Conservation (phyloP, 2,888 invertebrate genomes). For the Patella caerulea region DNA sequence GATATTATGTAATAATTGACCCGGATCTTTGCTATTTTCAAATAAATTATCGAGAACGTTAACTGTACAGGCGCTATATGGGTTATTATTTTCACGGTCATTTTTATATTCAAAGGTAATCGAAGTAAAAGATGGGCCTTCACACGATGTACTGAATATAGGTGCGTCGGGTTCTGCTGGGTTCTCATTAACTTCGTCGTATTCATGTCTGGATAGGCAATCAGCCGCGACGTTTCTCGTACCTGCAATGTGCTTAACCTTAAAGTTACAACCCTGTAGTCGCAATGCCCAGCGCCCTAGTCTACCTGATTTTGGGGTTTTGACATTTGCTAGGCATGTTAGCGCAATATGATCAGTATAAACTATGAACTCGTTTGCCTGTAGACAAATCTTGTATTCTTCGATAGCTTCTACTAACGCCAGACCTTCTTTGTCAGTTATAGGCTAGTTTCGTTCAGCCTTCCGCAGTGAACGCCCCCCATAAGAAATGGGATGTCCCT, state of each 20-base stretch:
- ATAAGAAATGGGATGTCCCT: slow-evolving; percentile 37
- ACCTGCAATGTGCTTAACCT: slow-evolving; percentile 21
- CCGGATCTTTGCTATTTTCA: background rate
- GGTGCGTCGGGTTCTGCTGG: background rate
- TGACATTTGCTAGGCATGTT: slow-evolving; percentile 36
- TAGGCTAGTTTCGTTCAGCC: slow-evolving; percentile 33
- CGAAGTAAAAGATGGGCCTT: background rate
- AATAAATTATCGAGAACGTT: background rate
- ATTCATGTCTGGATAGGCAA: slow-evolving; percentile 31
- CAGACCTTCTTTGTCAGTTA: slow-evolving; percentile 39
- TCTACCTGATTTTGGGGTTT: slow-evolving; percentile 29
- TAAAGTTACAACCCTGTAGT: slow-evolving; percentile 21
- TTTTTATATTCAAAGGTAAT: background rate
- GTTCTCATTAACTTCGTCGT: background rate
- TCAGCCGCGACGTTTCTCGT: slow-evolving; percentile 29
- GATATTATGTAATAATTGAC: background rate
- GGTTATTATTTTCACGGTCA: background rate
- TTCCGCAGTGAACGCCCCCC: slow-evolving; percentile 34
- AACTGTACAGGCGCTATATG: background rate
- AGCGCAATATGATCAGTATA: slow-evolving; percentile 43
- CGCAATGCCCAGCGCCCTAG: slow-evolving; percentile 32
- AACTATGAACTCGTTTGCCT: slow-evolving; percentile 34
- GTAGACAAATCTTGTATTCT: slow-evolving; percentile 36
- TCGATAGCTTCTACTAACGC: slow-evolving; percentile 41
- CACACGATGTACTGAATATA: too few relatives aligned